A percentile compares a stretch with the other conserved stretches of the same genome.
Evolutionary conservation across 1,140 invertebrate genomes (phyloP).

Genomic region (Protaetia brevitarsis): DNA sequence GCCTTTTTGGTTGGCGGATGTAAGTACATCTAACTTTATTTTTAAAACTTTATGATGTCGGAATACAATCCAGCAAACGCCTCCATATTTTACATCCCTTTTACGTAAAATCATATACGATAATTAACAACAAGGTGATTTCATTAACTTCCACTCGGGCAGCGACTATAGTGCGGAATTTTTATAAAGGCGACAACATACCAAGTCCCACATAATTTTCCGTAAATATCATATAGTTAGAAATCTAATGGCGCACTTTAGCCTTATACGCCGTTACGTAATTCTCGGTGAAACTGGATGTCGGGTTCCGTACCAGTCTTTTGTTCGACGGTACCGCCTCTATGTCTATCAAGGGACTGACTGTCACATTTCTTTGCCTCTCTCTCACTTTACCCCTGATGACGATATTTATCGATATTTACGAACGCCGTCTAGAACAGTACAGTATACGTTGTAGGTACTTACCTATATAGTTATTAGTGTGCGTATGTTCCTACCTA

Average conservation of each 20-base stretch:
- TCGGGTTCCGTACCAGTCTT: constrained; percentile 18
- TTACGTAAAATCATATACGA: neutral
- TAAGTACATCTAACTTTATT: too few species aligned
- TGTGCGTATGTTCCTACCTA: neutral
- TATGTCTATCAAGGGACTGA: constrained; percentile 27
- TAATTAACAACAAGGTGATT: neutral
- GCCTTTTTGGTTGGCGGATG: too few species aligned
- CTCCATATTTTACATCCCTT: too few species aligned
- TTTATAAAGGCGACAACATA: constrained; percentile 12
- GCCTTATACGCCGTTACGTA: constrained; percentile 21
- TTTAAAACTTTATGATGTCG: too few species aligned
- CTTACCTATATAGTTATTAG: neutral
- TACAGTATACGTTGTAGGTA: neutral
- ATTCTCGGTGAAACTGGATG: constrained; percentile 20
- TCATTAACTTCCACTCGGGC: neutral
- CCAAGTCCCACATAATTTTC: constrained; percentile 23
- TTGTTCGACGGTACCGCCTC: constrained; percentile 25
- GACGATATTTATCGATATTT: constrained; percentile 23
- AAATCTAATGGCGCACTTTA: constrained; percentile 26
- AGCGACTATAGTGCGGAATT: neutral
- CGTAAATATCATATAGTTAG: constrained; percentile 20
- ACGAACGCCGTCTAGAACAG: neutral
- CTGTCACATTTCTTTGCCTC: too few species aligned
- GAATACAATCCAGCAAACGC: too few species aligned
- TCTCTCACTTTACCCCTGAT: constrained; percentile 12